A percentile compares a stretch with the other conserved stretches of the same genome.
Conservation (phyloP, 2,888 invertebrate genomes). For the Cerastis rubricosa region DNA sequence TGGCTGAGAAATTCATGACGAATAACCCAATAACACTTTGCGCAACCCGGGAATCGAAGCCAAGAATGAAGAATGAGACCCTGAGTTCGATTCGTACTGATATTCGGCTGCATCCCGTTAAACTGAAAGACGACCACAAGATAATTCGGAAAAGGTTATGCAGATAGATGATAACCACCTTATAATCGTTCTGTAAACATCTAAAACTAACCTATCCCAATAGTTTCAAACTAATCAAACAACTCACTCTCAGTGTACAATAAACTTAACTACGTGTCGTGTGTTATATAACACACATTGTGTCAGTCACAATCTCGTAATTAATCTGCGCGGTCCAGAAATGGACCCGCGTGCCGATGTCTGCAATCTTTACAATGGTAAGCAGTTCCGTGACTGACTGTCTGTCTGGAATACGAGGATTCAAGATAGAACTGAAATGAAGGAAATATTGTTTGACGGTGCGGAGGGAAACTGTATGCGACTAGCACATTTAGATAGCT, state of each 20-base stretch:
- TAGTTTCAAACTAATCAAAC: slow-evolving; percentile 9
- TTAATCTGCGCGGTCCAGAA: slow-evolving; percentile 79
- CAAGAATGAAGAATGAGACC: too few relatives aligned
- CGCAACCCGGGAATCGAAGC: too few relatives aligned
- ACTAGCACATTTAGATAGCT: too few relatives aligned
- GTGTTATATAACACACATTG: slow-evolving; percentile 79
- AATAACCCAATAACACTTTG: too few relatives aligned
- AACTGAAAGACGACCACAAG: not conserved
- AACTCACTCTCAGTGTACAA: slow-evolving; percentile 57
- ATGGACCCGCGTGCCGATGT: slow-evolving; percentile 65
- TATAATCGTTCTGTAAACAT: not conserved
- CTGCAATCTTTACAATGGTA: slow-evolving; percentile 39
- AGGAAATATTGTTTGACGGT: too few relatives aligned
- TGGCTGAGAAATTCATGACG: too few relatives aligned
- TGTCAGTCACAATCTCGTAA: slow-evolving; percentile 82
- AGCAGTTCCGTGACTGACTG: slow-evolving; percentile 42
- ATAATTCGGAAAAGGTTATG: not conserved
- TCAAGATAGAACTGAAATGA: not conserved
- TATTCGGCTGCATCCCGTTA: not conserved
- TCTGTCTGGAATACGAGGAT: not conserved
- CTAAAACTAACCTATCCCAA: slow-evolving; percentile 20
- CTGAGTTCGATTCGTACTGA: not conserved
- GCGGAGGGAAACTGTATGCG: too few relatives aligned
- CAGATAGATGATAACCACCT: not conserved
- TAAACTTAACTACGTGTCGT: slow-evolving; percentile 70